Conservation (phyloP, 2,888 invertebrate genomes). For the Lepidocyrtoides sp. region DNA sequence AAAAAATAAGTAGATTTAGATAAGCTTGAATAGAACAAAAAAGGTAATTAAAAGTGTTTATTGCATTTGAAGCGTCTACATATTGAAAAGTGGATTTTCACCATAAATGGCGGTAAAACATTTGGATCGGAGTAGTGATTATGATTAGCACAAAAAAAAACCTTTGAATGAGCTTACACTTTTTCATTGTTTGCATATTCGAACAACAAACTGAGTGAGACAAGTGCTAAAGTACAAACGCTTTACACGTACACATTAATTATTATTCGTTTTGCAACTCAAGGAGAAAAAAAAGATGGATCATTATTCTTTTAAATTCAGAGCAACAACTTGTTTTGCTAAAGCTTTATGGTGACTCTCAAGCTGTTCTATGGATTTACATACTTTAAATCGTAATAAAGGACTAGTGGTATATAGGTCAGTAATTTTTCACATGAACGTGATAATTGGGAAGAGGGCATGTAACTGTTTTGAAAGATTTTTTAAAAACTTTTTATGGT, state of each 20-base stretch:
- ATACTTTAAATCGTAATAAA: background rate
- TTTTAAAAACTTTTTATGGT: background rate
- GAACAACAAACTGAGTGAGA: slow-evolving; percentile 14
- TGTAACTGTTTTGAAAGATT: slow-evolving; percentile 25
- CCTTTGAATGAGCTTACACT: slow-evolving; percentile 10
- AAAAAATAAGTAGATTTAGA: slow-evolving; percentile 56
- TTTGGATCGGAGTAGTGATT: background rate
- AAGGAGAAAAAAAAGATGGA: slow-evolving; percentile 12
- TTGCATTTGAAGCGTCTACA: slow-evolving; percentile 1
- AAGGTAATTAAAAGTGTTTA: slow-evolving; percentile 70
- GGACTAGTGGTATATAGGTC: slow-evolving; percentile 62
- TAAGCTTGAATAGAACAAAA: slow-evolving; percentile 54
- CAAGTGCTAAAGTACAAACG: slow-evolving; percentile 57
- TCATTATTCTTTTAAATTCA: slow-evolving; percentile 39
- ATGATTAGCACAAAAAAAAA: slow-evolving; percentile 58
- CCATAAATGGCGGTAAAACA: slow-evolving; percentile 23
- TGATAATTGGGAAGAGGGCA: slow-evolving; percentile 60
- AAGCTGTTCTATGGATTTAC: background rate
- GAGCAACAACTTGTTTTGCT: slow-evolving; percentile 41
- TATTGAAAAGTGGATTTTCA: slow-evolving; percentile 16
- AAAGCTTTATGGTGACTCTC: background rate
- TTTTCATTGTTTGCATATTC: background rate
- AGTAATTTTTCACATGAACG: slow-evolving; percentile 59
- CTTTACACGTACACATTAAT: slow-evolving; percentile 48
- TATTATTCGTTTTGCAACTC: slow-evolving; percentile 24